phyloP scores from a whole-genome alignment of 2,113 vertebrate species.

The Hippocampus comes region DNA sequence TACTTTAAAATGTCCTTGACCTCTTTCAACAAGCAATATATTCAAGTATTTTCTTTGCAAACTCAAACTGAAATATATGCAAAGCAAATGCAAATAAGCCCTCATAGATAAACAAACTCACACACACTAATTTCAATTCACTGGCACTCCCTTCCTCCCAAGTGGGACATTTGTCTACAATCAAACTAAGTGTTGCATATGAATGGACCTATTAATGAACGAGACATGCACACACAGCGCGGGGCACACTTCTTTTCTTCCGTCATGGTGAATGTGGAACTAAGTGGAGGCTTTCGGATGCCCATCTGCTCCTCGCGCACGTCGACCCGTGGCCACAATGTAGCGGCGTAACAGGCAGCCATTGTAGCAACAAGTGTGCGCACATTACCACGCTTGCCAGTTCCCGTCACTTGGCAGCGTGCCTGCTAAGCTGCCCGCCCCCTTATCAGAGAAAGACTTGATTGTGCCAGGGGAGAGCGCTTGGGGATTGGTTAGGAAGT shows the following conservation, averaged over 20 bases:
- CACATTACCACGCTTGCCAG: constrained; percentile 73
- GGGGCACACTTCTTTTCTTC: constrained; percentile 48
- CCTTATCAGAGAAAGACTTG: constrained; percentile 72
- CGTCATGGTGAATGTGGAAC: constrained; percentile 52
- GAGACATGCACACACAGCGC: constrained; percentile 37
- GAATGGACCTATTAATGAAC: constrained; percentile 70
- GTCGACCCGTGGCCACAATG: constrained; percentile 45
- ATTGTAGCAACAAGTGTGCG: constrained; percentile 77
- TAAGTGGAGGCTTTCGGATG: constrained; percentile 55
- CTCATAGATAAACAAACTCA: constrained; percentile 7
- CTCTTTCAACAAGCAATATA: constrained; percentile 4
- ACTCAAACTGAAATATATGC: constrained; percentile 40
- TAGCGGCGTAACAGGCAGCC: constrained; percentile 68
- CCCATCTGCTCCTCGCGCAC: constrained; percentile 53
- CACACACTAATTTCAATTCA: constrained; percentile 25
- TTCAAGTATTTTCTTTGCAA: constrained; percentile 26
- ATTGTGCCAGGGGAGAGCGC: constrained; percentile 73
- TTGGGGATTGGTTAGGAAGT: constrained; percentile 42
- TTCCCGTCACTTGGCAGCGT: constrained; percentile 71
- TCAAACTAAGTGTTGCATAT: constrained; percentile 66
- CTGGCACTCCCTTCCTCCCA: constrained; percentile 33
- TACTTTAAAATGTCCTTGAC: constrained; percentile 9
- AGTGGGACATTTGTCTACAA: constrained; percentile 67
- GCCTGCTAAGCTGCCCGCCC: constrained; percentile 69
- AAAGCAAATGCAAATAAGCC: constrained; percentile 44